phyloP scores from a whole-genome alignment of 1,140 invertebrate genomes.

The Rhopalosiphum maidis region DNA sequence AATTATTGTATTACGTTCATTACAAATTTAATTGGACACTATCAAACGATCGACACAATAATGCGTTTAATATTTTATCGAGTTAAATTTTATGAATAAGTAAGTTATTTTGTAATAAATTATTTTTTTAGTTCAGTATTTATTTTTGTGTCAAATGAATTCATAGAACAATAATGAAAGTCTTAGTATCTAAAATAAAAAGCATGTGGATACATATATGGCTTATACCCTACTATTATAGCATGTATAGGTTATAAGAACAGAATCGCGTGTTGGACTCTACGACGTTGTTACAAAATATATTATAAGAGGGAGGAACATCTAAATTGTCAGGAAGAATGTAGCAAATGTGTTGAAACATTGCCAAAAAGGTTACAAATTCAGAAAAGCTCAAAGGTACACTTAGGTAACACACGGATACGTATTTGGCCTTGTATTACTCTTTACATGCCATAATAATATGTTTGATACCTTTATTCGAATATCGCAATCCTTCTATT shows the following conservation, averaged over 20 bases:
- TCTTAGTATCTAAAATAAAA: neutral
- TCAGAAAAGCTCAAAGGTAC: neutral
- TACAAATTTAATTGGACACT: neutral
- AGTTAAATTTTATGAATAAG: neutral
- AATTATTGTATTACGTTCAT: neutral
- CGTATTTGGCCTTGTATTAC: neutral
- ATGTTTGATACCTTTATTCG: neutral
- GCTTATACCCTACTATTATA: neutral
- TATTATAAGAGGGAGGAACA: neutral
- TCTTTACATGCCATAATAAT: neutral
- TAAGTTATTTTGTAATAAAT: neutral
- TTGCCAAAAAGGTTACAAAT: constrained; percentile 10
- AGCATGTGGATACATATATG: neutral
- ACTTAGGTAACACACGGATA: constrained; percentile 16
- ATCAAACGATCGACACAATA: neutral
- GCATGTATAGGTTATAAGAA: neutral
- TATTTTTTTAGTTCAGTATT: too few species aligned
- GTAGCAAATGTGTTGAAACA: constrained; percentile 13
- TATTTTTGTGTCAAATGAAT: neutral
- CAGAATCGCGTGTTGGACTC: neutral
- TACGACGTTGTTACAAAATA: neutral
- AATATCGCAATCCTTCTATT: neutral
- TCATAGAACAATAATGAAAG: neutral
- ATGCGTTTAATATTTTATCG: neutral
- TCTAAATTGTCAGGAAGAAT: neutral